Evolutionary conservation across 1,140 invertebrate species (phyloP).

Genomic region (Drosophila azteca): DNA sequence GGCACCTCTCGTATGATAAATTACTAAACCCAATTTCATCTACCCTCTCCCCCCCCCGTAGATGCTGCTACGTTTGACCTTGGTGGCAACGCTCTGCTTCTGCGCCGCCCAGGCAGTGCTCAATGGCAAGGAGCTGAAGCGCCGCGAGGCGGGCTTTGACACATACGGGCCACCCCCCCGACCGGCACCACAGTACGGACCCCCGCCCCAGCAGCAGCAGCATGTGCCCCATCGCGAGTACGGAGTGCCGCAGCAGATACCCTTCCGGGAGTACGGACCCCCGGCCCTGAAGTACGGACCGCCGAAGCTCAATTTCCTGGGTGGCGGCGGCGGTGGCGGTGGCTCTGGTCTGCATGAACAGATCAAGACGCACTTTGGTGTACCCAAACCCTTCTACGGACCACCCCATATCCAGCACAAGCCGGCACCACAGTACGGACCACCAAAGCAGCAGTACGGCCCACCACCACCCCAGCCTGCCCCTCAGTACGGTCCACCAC

Average conservation of each 20-base stretch:
- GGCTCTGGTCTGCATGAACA: conserved; percentile 63
- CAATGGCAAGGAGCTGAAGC: conserved; percentile 58
- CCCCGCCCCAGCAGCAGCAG: conserved; percentile 75
- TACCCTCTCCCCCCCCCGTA: background rate
- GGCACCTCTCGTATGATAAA: conserved; percentile 4
- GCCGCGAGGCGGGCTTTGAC: conserved; percentile 61
- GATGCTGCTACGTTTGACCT: conserved; percentile 53
- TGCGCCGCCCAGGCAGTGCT: conserved; percentile 60
- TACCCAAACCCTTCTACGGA: conserved; percentile 83
- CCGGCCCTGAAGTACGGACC: conserved; percentile 76
- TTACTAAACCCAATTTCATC: background rate
- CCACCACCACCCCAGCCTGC: conserved; percentile 78
- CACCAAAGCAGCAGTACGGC: conserved; percentile 79
- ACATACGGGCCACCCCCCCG: conserved; percentile 61
- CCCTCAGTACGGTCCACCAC: conserved; percentile 84
- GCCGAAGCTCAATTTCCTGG: conserved; percentile 72
- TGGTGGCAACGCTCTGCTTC: conserved; percentile 47
- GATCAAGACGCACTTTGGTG: conserved; percentile 78
- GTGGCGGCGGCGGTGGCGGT: conserved; percentile 77
- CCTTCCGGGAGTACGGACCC: conserved; percentile 75
- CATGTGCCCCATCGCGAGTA: conserved; percentile 82
- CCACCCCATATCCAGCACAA: conserved; percentile 83
- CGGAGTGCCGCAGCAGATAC: conserved; percentile 78
- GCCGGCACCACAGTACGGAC: conserved; percentile 71
- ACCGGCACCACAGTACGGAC: conserved; percentile 83